These are phyloP conservation scores for Choloepus hoffmanni DNA, from an alignment of 2,113 vertebrate genomes.

Conservation along the genomic window DNA sequence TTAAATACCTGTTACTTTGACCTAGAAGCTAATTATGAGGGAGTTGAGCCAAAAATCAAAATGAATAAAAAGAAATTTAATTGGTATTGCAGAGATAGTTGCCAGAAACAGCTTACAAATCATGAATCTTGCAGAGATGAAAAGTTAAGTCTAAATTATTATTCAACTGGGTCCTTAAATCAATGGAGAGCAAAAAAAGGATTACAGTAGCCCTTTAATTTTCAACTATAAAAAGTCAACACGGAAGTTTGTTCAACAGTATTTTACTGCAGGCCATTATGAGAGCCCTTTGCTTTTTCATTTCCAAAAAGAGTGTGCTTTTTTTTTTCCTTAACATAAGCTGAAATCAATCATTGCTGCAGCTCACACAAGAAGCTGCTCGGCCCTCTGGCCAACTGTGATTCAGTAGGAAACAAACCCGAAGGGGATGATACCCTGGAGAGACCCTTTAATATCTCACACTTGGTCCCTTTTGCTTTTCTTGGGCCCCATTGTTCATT, in stretches of 20 bases:
- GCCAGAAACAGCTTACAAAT: conserved; percentile 88
- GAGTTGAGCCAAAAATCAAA: conserved; percentile 82
- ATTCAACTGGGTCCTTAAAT: conserved; percentile 85
- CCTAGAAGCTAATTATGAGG: conserved; percentile 85
- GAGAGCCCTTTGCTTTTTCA: conserved; percentile 81
- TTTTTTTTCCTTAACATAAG: conserved; percentile 69
- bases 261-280: conserved; percentile 80
- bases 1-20: conserved; percentile 86
- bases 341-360: conserved; percentile 73
- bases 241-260: conserved; percentile 77
- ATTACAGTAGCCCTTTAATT: conserved; percentile 86
- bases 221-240: conserved; percentile 85
- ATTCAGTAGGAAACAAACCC: conserved; percentile 62
- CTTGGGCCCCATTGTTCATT: background rate
- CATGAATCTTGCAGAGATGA: conserved; percentile 81
- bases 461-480: background rate
- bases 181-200: conserved; percentile 81
- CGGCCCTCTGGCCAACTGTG: conserved; percentile 41
- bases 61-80: conserved; percentile 84
- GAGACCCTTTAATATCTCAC: conserved; percentile 56
- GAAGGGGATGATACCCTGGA: background rate
- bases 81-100: conserved; percentile 81
- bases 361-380: conserved; percentile 61
- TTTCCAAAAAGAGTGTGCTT: conserved; percentile 73
- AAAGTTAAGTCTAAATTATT: conserved; percentile 87